Evolutionary conservation across 2,888 invertebrate species (phyloP), one percentile per base, ranked within the genome.

Genomic region (Drosophila gaucha): DNA sequence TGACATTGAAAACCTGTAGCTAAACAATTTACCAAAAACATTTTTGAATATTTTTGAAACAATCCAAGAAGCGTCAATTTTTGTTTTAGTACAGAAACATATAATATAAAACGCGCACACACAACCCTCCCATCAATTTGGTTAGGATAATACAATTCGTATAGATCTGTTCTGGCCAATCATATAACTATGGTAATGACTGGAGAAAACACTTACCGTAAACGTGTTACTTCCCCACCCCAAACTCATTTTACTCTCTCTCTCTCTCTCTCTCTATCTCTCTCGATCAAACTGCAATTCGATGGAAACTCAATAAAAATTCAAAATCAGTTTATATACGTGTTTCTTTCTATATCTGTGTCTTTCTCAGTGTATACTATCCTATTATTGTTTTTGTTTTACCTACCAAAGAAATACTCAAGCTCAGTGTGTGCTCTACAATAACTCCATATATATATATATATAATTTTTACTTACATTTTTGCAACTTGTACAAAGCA

Each of bases 151-250:
- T 47, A 51, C 44, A 86, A 80, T 80, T 86, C 80, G 80, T 60
- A 52, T 60, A 54, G 58, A 71, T 46, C 49, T 82, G 65, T 87
- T 86, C 86, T 74, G 83, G 84, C 86, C 84, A 64, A 74, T 82
- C 64, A 85, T 73, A 71, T 91, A 76, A 59, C 55, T 73, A 92
- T 89, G 89, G 86, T 91, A 92, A 92, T 91, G 92, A 91, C 91
- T 91, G 91, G 91, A 91, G 91, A 91, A 78, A 74, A 69, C 55
- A 72, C 66, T 68, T 59, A 56, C 46, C 63, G 56, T 74, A 70
- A 72, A 64, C 55, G 69, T 78, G 60, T 76, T 67, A 60, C 78
- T 60, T 50, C 59, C 56, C 62, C 47, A 58, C 69, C 67, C 55
- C 43, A 18, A 44, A 60, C 31, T 63, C 60, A 60, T 62, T 60